phyloP scores from a whole-genome alignment of 2,113 vertebrate species.

The Pycnonotus jocosus region DNA sequence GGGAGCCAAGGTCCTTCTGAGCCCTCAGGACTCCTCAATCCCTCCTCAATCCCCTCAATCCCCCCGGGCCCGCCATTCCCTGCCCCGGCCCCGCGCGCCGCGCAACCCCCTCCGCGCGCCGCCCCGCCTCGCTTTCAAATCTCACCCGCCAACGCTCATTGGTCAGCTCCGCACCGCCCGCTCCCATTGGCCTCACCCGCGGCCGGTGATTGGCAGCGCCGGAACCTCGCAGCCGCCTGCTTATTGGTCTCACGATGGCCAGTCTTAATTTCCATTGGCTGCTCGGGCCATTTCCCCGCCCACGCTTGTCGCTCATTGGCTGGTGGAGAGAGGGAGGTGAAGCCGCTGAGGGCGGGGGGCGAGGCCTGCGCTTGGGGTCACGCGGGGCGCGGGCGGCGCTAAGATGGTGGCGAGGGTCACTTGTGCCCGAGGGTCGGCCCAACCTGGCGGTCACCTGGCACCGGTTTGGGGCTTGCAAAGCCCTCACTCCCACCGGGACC shows the following conservation, averaged over 20 bases:
- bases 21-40: accelerated
- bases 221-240: accelerated
- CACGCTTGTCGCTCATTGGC: accelerated
- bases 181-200: background rate
- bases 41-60: accelerated
- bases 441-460: too few species aligned
- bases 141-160: background rate
- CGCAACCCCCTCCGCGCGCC: background rate
- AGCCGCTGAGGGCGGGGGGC: background rate
- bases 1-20: accelerated
- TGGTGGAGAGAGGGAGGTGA: accelerated
- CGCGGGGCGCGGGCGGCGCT: accelerated
- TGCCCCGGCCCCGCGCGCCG: background rate
- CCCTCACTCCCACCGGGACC: accelerated
- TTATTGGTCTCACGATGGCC: accelerated
- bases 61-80: background rate
- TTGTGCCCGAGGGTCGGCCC: too few species aligned
- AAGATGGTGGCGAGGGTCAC: background rate
- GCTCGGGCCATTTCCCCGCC: accelerated
- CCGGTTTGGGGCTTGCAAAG: accelerated
- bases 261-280: background rate
- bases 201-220: accelerated
- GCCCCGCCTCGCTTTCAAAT: constrained; percentile 23
- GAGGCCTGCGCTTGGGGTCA: accelerated
- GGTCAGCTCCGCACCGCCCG: background rate